phyloP scores from a whole-genome alignment of 2,797 vertebrate genomes.

The Gymnoscopelus microlampas region DNA sequence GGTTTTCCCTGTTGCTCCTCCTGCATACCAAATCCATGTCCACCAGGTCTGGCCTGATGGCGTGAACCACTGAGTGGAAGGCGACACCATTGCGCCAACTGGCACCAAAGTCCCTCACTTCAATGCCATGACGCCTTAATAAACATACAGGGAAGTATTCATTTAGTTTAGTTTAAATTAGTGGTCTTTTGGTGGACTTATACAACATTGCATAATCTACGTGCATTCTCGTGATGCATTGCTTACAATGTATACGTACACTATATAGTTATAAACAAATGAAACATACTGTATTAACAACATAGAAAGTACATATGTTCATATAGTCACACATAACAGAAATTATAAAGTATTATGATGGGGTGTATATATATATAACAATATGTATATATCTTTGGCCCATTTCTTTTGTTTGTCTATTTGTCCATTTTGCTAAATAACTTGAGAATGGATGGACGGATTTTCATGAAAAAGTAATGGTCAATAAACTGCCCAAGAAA shows the following conservation, averaged over 20 bases:
- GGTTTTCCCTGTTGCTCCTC: constrained; percentile 90
- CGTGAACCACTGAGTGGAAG: constrained; percentile 93
- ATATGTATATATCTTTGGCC: no score
- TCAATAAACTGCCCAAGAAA: no score
- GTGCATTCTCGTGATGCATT: no score
- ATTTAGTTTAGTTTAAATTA: not conserved
- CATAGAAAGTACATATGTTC: not conserved
- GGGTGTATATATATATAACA: no score
- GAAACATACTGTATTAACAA: not conserved
- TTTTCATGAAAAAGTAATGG: no score
- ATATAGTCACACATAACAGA: no score
- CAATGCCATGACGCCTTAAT: constrained; percentile 87
- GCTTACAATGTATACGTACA: not conserved
- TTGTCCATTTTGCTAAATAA: no score
- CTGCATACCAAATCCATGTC: constrained; percentile 88
- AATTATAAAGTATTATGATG: no score
- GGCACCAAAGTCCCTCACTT: constrained; percentile 95
- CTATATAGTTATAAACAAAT: not conserved
- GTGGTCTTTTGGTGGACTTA: not conserved
- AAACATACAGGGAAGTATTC: constrained; percentile 20
- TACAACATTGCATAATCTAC: no score
- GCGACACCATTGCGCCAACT: constrained; percentile 95
- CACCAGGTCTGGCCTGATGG: constrained; percentile 94
- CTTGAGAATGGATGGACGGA: no score
- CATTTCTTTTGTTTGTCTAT: no score